These are phyloP conservation scores for Peromyscus nudipes DNA, from an alignment of 2,797 vertebrate genomes.

Conservation along the genomic window DNA sequence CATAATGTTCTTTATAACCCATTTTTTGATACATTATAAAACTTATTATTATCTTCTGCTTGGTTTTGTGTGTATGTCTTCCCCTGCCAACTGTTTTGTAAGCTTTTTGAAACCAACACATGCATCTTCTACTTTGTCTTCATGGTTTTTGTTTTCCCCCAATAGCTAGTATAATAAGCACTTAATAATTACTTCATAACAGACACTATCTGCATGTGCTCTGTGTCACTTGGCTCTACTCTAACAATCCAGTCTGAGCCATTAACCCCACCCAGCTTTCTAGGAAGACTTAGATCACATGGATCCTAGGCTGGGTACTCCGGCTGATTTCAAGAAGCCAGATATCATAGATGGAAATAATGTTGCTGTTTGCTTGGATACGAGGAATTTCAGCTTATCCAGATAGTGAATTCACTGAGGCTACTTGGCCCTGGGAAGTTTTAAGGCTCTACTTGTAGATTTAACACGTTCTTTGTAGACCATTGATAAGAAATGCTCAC, in stretches of 20 bases:
- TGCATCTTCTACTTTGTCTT: slow-evolving; percentile 29
- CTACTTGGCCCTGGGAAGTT: background rate
- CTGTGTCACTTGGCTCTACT: slow-evolving; percentile 56
- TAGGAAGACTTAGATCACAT: slow-evolving; percentile 61
- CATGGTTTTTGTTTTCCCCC: background rate
- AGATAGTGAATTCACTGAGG: slow-evolving; percentile 49
- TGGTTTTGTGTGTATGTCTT: slow-evolving; percentile 33
- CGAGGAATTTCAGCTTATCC: background rate
- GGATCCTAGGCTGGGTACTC: background rate
- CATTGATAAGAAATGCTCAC: slow-evolving; percentile 21
- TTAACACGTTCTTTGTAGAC: slow-evolving; percentile 75
- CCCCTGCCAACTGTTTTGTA: slow-evolving; percentile 66
- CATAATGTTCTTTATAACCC: slow-evolving; percentile 51
- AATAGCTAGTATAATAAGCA: slow-evolving; percentile 48
- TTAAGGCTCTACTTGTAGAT: background rate
- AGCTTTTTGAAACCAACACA: slow-evolving; percentile 48
- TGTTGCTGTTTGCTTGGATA: slow-evolving; percentile 32
- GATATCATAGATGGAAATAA: background rate
- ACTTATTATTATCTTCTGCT: slow-evolving; percentile 36
- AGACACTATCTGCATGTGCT: slow-evolving; percentile 36
- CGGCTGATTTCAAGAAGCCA: slow-evolving; percentile 49
- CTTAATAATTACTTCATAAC: slow-evolving; percentile 58
- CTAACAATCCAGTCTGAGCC: slow-evolving; percentile 24
- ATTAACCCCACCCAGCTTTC: slow-evolving; percentile 63
- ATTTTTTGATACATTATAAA: slow-evolving; percentile 35